phyloP scores from a whole-genome alignment of 2,113 vertebrate species.

The Rhegmatorhina hoffmannsi region DNA sequence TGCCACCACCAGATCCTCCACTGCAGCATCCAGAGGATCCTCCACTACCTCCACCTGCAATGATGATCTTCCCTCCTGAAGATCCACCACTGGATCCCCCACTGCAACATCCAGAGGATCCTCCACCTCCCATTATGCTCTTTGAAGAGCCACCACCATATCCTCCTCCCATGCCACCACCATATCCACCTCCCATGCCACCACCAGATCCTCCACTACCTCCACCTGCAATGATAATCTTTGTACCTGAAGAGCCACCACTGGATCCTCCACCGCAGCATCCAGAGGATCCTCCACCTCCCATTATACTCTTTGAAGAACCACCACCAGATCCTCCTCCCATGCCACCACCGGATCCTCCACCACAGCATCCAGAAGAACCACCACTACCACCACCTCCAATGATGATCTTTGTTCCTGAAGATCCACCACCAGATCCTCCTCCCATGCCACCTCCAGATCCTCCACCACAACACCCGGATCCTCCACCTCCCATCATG shows the following conservation, averaged over 20 bases:
- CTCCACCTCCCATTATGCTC: neutral
- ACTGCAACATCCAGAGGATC: neutral
- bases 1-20: neutral
- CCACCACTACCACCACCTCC: neutral
- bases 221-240: neutral
- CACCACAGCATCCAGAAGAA: neutral
- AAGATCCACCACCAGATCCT: neutral
- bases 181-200: neutral
- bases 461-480: neutral
- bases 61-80: neutral
- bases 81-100: neutral
- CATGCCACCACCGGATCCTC: neutral
- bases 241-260: neutral
- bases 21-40: neutral
- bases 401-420: neutral
- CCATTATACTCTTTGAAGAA: neutral
- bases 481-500: neutral
- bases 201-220: too few relatives aligned
- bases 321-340: too few relatives aligned
- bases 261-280: neutral
- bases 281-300: neutral
- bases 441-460: neutral
- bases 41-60: rapidly evolving
- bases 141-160: neutral
- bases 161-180: neutral